Conservation (phyloP, 2,113 vertebrate species). For the Onychostruthus taczanowskii region DNA sequence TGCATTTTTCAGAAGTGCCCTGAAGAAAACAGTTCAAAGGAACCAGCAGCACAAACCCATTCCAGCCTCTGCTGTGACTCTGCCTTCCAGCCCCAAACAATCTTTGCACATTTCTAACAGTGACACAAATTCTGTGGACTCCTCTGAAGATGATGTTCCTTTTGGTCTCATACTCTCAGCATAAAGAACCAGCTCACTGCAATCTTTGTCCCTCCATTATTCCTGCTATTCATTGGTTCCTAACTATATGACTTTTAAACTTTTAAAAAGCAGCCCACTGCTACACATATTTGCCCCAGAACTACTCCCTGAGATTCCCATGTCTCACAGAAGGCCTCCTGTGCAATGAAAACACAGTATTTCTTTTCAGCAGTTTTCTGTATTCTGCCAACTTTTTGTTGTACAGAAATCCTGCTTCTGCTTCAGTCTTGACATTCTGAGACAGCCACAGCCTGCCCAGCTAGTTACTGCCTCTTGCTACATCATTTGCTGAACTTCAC, state of each 20-base stretch:
- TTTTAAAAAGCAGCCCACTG: not conserved
- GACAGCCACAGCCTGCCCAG: not conserved
- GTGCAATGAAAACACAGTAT: not conserved
- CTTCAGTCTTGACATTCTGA: not conserved
- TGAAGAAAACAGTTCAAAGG: conserved; percentile 48
- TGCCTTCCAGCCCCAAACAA: not conserved
- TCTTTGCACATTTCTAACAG: not conserved
- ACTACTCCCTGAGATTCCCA: not conserved
- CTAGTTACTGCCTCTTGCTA: not conserved
- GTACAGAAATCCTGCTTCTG: not conserved
- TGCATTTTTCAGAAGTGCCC: conserved; percentile 44
- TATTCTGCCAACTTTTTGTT: not conserved
- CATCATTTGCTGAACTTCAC: not conserved
- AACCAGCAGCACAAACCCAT: not conserved
- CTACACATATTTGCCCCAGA: not conserved
- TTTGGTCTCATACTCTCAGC: not conserved
- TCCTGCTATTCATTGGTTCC: not conserved
- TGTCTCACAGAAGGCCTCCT: not conserved
- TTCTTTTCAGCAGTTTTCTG: not conserved
- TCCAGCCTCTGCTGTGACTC: not conserved
- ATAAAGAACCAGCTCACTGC: not conserved
- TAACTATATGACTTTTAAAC: not conserved
- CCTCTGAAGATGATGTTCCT: not conserved
- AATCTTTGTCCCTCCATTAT: not conserved
- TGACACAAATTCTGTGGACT: not conserved